Evolutionary conservation across 2,113 vertebrate genomes (phyloP).

Genomic region (Scalopus aquaticus): DNA sequence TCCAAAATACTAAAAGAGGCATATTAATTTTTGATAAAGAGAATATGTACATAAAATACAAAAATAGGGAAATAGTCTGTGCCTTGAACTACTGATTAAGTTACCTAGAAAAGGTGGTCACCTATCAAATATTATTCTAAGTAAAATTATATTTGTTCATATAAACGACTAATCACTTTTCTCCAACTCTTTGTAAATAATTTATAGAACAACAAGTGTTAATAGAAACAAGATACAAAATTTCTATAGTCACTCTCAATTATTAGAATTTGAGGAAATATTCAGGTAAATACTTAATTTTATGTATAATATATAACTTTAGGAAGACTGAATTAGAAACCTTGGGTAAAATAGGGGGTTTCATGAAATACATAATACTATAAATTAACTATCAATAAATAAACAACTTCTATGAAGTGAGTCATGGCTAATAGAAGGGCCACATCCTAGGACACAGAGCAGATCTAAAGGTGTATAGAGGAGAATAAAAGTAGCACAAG

Average conservation of each 20-base stretch:
- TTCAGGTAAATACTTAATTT: neutral
- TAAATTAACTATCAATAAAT: neutral
- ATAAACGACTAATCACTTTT: conserved; percentile 18
- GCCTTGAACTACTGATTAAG: neutral
- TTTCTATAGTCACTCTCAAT: conserved; percentile 3
- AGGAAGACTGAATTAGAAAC: neutral
- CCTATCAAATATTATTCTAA: conserved; percentile 24
- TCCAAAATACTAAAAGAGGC: conserved; percentile 22
- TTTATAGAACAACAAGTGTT: neutral
- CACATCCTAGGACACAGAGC: neutral
- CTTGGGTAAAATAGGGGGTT: neutral
- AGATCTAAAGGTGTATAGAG: neutral
- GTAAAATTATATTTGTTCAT: conserved; percentile 43
- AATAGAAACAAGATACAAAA: neutral
- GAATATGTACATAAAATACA: conserved; percentile 12
- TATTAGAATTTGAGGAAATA: conserved; percentile 8
- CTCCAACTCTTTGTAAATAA: conserved; percentile 35
- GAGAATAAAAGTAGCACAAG: neutral
- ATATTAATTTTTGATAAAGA: conserved; percentile 52
- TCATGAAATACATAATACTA: neutral
- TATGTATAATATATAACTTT: neutral
- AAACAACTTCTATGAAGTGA: neutral
- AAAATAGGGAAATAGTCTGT: conserved; percentile 3
- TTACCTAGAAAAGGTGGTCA: neutral
- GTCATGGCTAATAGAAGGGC: neutral